Evolutionary conservation across 2,888 invertebrate genomes (phyloP), one percentile per base, ranked within the genome.

Genomic region (Serripes groenlandicus): DNA sequence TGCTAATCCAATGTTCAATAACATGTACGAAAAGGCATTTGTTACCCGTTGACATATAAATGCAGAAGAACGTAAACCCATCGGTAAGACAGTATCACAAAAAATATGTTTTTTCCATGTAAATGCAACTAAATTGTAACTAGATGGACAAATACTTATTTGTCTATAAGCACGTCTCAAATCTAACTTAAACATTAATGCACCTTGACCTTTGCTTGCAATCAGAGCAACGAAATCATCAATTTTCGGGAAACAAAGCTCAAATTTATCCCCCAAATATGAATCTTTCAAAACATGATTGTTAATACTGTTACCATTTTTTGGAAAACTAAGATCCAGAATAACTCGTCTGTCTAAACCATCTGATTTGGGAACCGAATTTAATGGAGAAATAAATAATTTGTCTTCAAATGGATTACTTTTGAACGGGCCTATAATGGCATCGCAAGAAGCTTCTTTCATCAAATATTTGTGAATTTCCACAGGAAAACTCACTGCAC

Each of bases 1-100:
- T 9, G 60, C 15, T 34, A 79, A 68, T 3, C 73, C 78, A 5
- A 74, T 9, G 5, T 52, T 35, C 11, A 60, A 69, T 26, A 69
- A 42, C 26, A 79, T 74, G 26, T 72, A 79, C 15, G 74, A 54
- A 60, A 74, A 26, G 18, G 69, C 52, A 32, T 66, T 73, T 0
- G 78, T 79, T 1, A 73, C 68, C 23, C 42, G 56, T 42, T 79
- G 78, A 74, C 60, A 79, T 28, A 79, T 58, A 5, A 42, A n/a
- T 49, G 78, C 69, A 3, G 74, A 37, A n/a, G 74, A 60, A 18
- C 69, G 35, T 34, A 79, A 26, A 23, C 78, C 78, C 74, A 74
- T 74, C 1, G 66, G 26, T 21, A 78, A 66, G n/a, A 28, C 60
- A 23, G 56, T 56, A 11, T 56, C 56, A 26, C 1, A n/a, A 56